Evolutionary conservation across 1,140 invertebrate species (phyloP).

Genomic region (Drosophila trapezifrons): DNA sequence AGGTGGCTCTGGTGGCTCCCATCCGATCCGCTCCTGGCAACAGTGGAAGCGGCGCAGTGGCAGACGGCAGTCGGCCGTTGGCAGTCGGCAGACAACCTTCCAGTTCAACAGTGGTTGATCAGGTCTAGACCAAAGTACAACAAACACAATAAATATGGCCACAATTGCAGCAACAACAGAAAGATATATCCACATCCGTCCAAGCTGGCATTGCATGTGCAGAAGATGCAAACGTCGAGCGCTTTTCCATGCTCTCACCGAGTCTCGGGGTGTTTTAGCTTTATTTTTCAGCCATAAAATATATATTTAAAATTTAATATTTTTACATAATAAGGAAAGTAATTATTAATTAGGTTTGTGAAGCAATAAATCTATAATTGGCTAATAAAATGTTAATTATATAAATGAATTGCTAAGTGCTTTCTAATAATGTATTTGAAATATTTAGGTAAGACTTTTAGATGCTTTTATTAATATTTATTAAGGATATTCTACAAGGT

Average conservation of each 20-base stretch:
- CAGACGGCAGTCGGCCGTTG: not conserved
- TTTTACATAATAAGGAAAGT: not conserved
- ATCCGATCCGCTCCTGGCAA: conserved; percentile 37
- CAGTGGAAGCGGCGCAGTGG: conserved; percentile 7
- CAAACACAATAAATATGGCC: conserved; percentile 4
- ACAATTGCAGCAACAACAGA: conserved; percentile 6
- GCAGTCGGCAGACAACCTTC: conserved; percentile 40
- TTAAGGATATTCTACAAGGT: not conserved
- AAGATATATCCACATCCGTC: conserved; percentile 45
- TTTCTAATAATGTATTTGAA: not conserved
- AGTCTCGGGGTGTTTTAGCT: not conserved
- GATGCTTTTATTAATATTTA: not conserved
- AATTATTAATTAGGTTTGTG: not conserved
- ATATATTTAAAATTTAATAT: not conserved
- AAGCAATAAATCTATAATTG: not conserved
- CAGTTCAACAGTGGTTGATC: conserved; percentile 48
- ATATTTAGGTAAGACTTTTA: not conserved
- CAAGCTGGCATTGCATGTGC: conserved; percentile 56
- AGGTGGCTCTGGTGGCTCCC: conserved; percentile 46
- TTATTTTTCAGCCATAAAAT: not conserved
- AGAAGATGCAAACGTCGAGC: conserved; percentile 68
- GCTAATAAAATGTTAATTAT: not conserved
- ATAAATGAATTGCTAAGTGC: not conserved
- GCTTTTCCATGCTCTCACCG: conserved; percentile 26
- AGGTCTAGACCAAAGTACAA: conserved; percentile 39